Evolutionary conservation across 2,797 vertebrate species (phyloP).

Genomic region (Melanotaenia parkinsoni): DNA sequence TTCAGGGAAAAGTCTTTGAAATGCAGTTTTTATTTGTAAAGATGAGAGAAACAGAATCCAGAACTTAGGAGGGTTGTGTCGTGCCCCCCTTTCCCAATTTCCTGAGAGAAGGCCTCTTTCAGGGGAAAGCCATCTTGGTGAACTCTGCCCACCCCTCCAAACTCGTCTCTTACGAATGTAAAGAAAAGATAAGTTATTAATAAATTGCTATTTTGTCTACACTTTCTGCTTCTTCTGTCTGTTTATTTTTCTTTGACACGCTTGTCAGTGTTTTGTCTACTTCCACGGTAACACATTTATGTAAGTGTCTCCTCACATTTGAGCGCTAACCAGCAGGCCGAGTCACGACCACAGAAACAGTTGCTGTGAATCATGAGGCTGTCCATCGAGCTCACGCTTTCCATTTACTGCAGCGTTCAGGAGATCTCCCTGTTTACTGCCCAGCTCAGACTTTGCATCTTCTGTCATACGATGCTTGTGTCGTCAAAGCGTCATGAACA

Average conservation of each 20-base stretch:
- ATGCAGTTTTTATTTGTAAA: conserved; percentile 77
- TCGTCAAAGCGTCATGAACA: conserved; percentile 24
- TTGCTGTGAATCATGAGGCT: conserved; percentile 39
- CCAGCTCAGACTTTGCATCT: conserved; percentile 33
- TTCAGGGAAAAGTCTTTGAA: conserved; percentile 92
- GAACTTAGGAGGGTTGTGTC: conserved; percentile 39
- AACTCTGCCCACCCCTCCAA: conserved; percentile 58
- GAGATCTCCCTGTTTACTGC: conserved; percentile 33
- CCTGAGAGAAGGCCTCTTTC: conserved; percentile 57
- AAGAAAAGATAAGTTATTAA: conserved; percentile 99
- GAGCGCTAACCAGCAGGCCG: conserved; percentile 45
- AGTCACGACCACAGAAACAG: conserved; percentile 60
- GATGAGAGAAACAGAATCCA: conserved; percentile 55
- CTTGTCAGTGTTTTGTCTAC: conserved; percentile 38
- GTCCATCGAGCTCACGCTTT: conserved; percentile 23
- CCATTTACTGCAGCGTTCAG: conserved; percentile 43
- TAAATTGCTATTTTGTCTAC: conserved; percentile 99
- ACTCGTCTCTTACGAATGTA: conserved; percentile 93
- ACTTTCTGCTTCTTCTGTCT: conserved; percentile 66
- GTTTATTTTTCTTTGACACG: conserved; percentile 33
- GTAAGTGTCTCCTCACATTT: conserved; percentile 48
- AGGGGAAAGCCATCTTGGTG: conserved; percentile 50
- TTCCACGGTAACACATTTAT: conserved; percentile 46
- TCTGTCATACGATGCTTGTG: conserved; percentile 34
- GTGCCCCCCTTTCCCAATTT: conserved; percentile 14